A percentile compares a stretch with the other conserved stretches of the same genome.
These are phyloP conservation scores for Ormia ochracea DNA, from an alignment of 2,888 invertebrate genomes.

Conservation along the genomic window DNA sequence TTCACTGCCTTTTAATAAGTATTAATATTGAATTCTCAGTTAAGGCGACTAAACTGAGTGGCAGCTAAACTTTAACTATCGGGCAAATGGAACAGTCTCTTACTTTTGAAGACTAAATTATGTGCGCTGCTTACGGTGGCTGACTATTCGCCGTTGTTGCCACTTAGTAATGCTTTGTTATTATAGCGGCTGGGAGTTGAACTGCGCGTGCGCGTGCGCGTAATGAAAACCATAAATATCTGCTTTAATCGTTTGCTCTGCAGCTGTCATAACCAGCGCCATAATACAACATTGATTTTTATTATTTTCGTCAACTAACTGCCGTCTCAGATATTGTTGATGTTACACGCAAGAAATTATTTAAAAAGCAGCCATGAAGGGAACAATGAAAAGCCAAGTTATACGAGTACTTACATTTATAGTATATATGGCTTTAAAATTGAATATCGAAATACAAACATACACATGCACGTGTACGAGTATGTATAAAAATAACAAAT, in stretches of 20 bases:
- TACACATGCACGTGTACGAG: neutral
- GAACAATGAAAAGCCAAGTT: neutral
- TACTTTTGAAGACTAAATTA: constrained; percentile 76
- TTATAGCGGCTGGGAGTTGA: constrained; percentile 34
- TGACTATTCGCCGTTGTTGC: neutral
- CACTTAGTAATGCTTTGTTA: constrained; percentile 36
- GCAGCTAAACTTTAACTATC: constrained; percentile 77
- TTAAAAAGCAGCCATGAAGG: constrained; percentile 42
- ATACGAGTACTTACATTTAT: too few species aligned
- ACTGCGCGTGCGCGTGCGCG: constrained; percentile 64
- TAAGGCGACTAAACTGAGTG: constrained; percentile 67
- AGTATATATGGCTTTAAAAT: neutral
- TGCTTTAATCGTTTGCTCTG: constrained; percentile 46
- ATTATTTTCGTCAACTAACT: constrained; percentile 20
- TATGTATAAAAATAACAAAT: constrained; percentile 18
- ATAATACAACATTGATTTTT: constrained; percentile 20
- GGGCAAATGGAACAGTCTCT: constrained; percentile 71
- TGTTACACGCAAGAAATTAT: constrained; percentile 36
- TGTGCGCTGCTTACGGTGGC: constrained; percentile 10
- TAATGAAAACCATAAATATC: constrained; percentile 52
- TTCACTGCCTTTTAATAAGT: constrained; percentile 27
- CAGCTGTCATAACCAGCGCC: constrained; percentile 32
- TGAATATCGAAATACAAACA: neutral
- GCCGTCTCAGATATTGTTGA: constrained; percentile 1
- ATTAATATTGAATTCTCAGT: constrained; percentile 19